Conservation (phyloP, 2,888 invertebrate species). For the Himalopsyche tibetana region DNA sequence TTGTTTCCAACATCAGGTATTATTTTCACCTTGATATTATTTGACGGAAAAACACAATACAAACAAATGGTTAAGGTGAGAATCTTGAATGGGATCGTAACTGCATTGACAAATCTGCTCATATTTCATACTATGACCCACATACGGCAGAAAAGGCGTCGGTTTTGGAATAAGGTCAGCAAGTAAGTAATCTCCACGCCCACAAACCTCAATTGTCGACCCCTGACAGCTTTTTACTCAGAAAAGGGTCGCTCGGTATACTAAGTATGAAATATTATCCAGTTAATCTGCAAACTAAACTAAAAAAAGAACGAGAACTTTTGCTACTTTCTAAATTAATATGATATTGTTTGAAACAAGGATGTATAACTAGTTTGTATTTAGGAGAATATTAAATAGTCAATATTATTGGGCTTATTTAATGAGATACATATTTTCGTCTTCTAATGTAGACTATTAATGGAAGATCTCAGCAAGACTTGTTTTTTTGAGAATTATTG, state of each 20-base stretch:
- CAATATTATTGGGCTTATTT: background rate
- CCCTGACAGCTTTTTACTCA: background rate
- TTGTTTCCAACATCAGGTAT: too few species aligned
- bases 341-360: background rate
- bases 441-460: too few species aligned
- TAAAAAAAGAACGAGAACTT: background rate
- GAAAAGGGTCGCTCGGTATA: background rate
- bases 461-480: too few species aligned
- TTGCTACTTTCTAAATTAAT: background rate
- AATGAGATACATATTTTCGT: background rate
- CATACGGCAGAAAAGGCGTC: background rate
- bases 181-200: background rate
- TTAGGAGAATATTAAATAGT: too few species aligned
- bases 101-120: background rate
- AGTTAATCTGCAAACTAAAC: background rate
- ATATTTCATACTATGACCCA: background rate
- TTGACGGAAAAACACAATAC: too few species aligned
- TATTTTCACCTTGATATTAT: too few species aligned
- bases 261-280: background rate
- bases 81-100: background rate
- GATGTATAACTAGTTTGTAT: too few species aligned
- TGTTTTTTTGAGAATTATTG: too few species aligned
- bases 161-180: slow-evolving; percentile 9
- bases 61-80: background rate
- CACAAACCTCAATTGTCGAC: slow-evolving; percentile 25